Percentiles rank a stretch among this genome's conserved stretches.
phyloP scores from a whole-genome alignment of 2,888 invertebrate species.

The Blastobasis adustella region DNA sequence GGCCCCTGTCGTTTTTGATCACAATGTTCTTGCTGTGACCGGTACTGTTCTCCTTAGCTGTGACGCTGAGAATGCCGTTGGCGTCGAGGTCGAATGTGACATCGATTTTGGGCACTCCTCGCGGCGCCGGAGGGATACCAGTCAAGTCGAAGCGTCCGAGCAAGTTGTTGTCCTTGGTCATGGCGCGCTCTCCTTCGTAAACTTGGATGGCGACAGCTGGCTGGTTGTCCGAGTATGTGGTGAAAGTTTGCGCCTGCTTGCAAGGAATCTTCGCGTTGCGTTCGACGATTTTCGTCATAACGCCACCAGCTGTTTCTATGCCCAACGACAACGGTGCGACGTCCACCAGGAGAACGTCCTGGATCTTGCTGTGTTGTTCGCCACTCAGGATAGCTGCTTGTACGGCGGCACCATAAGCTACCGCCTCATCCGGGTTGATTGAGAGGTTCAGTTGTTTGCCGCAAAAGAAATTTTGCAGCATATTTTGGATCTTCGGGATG shows the following conservation, averaged over 20 bases:
- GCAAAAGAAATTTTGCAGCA: slow-evolving; percentile 84
- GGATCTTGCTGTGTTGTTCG: slow-evolving; percentile 84
- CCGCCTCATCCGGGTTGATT: slow-evolving; percentile 88
- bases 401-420: slow-evolving; percentile 85
- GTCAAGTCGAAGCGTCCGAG: slow-evolving; percentile 78
- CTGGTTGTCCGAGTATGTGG: slow-evolving; percentile 88
- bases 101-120: slow-evolving; percentile 80
- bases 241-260: slow-evolving; percentile 82
- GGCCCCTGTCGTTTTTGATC: slow-evolving; percentile 88
- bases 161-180: slow-evolving; percentile 85
- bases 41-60: slow-evolving; percentile 81
- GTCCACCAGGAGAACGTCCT: slow-evolving; percentile 77
- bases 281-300: slow-evolving; percentile 85
- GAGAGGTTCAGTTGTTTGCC: slow-evolving; percentile 82
- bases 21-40: slow-evolving; percentile 84
- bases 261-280: slow-evolving; percentile 82
- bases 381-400: slow-evolving; percentile 83
- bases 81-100: slow-evolving; percentile 86
- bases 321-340: slow-evolving; percentile 80
- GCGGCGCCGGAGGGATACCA: slow-evolving; percentile 81
- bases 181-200: slow-evolving; percentile 85
- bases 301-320: slow-evolving; percentile 86
- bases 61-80: slow-evolving; percentile 88
- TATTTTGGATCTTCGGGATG: slow-evolving; percentile 85
- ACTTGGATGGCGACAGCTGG: slow-evolving; percentile 83